Evolutionary conservation across 2,113 vertebrate genomes (phyloP).

Genomic region (Phainopepla nitens): DNA sequence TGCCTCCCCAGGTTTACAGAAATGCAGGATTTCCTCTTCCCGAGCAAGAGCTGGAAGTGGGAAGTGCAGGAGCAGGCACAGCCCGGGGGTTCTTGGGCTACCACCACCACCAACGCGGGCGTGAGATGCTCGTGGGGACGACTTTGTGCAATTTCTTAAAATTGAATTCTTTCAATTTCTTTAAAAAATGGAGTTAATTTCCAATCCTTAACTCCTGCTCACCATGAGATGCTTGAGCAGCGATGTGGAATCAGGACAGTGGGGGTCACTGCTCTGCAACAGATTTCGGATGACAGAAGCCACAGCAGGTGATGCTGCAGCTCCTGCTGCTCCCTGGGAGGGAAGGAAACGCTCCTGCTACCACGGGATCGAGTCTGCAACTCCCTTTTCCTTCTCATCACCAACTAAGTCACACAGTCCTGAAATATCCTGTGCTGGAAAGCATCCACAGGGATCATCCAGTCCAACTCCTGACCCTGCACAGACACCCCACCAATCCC

Average conservation of each 20-base stretch:
- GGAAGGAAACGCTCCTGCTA: not conserved
- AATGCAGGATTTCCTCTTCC: not conserved
- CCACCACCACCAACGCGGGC: rapidly evolving
- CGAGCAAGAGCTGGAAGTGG: not conserved
- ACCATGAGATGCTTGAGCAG: not conserved
- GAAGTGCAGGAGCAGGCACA: rapidly evolving
- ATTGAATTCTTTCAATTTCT: no score
- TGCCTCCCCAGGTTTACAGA: rapidly evolving
- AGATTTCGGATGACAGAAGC: not conserved
- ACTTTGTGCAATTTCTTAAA: not conserved
- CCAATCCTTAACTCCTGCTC: not conserved
- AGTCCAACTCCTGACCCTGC: not conserved
- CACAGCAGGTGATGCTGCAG: not conserved
- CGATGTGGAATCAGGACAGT: not conserved
- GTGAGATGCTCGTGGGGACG: not conserved
- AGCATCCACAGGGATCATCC: not conserved
- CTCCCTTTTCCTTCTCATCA: not conserved
- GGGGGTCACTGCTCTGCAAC: not conserved
- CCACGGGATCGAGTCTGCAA: not conserved
- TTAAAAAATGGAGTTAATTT: rapidly evolving
- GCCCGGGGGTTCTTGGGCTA: rapidly evolving
- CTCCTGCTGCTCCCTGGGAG: not conserved
- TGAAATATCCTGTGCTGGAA: not conserved
- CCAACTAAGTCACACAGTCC: not conserved
- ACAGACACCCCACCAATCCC: not conserved